A percentile compares a stretch with the other conserved stretches of the same genome.
These are phyloP conservation scores for Mustelus asterias DNA, from an alignment of 2,113 vertebrate genomes.

Conservation along the genomic window DNA sequence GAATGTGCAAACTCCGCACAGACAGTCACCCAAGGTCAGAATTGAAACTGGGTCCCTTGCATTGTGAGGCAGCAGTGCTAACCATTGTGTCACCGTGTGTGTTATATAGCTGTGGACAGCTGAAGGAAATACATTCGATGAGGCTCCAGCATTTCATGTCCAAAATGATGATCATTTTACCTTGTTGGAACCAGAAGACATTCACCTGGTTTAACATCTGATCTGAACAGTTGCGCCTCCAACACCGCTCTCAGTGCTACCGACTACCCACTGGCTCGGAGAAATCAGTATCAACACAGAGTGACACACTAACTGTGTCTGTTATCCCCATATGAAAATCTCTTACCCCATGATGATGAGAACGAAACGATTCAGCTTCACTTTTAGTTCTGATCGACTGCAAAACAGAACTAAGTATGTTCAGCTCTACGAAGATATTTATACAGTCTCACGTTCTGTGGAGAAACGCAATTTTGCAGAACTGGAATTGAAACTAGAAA, in stretches of 20 bases:
- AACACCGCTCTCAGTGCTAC: no score
- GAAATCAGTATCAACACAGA: no score
- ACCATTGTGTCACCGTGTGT: no score
- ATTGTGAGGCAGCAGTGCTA: no score
- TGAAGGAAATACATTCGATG: not conserved
- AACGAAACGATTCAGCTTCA: not conserved
- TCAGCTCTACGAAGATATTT: not conserved
- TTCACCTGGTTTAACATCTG: no score
- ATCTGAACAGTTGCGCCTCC: no score
- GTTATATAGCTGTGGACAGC: no score
- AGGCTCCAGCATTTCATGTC: not conserved
- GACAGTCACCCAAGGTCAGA: no score
- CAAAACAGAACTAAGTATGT: not conserved
- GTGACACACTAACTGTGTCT: not conserved
- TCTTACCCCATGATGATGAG: not conserved
- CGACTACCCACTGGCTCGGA: no score
- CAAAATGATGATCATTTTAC: not conserved
- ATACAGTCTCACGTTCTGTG: not conserved
- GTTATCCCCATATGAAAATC: not conserved
- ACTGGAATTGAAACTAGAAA: not conserved
- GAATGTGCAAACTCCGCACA: no score
- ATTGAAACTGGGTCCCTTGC: no score
- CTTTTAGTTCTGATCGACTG: not conserved
- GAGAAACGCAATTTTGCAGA: not conserved
- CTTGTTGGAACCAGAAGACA: not conserved